Evolutionary conservation across 2,888 invertebrate genomes (phyloP).

Genomic region (Leucophenga montana): DNA sequence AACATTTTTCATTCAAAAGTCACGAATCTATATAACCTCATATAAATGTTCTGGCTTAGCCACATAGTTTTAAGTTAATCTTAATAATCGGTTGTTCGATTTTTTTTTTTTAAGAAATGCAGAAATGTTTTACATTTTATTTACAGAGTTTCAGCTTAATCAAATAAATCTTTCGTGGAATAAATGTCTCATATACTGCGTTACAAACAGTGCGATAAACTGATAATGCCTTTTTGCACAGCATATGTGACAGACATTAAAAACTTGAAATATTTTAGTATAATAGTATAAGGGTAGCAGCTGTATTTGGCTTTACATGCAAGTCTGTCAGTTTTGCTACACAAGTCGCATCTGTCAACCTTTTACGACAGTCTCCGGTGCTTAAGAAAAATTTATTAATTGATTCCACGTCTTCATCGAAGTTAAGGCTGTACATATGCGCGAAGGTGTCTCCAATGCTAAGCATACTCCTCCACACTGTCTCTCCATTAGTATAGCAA

Average conservation of each 20-base stretch:
- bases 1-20: no score
- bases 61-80: no score
- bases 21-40: no score
- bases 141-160: no score
- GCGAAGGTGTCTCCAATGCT: background rate
- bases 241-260: background rate
- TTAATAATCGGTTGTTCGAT: no score
- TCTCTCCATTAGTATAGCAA: background rate
- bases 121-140: no score
- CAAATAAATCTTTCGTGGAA: no score
- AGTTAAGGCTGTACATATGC: background rate
- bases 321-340: background rate
- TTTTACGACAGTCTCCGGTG: background rate
- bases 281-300: no score
- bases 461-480: background rate
- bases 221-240: constrained; percentile 37
- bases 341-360: constrained; percentile 1
- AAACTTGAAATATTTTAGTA: background rate
- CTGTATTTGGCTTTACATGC: no score
- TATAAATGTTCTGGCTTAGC: no score
- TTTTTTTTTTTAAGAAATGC: no score
- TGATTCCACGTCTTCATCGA: background rate
- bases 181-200: no score
- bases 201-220: constrained; percentile 16
- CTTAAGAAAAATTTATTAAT: constrained; percentile 7